A percentile compares a stretch with the other conserved stretches of the same genome.
Conservation (phyloP, 2,888 invertebrate species). For the Pammene fasciana region DNA sequence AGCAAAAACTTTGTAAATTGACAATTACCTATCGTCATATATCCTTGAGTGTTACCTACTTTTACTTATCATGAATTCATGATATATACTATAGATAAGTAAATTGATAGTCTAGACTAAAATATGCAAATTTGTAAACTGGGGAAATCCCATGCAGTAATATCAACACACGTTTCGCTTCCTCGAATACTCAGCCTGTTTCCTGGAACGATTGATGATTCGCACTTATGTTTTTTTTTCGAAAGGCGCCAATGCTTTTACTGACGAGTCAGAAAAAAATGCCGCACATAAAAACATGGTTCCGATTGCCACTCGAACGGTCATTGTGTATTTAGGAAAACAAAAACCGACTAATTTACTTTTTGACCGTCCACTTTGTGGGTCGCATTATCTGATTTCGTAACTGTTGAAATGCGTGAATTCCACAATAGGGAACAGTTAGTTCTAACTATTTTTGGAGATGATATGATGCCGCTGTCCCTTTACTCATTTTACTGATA, state of each 20-base stretch:
- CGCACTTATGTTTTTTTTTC: slow-evolving; percentile 74
- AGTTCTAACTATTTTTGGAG: slow-evolving; percentile 39
- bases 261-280: slow-evolving; percentile 62
- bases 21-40: too few species aligned
- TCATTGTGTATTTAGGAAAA: slow-evolving; percentile 72
- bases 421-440: slow-evolving; percentile 54
- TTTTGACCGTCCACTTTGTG: slow-evolving; percentile 49
- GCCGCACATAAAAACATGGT: slow-evolving; percentile 55
- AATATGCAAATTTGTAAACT: slow-evolving; percentile 5
- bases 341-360: slow-evolving; percentile 67
- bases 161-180: slow-evolving; percentile 53
- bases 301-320: slow-evolving; percentile 54
- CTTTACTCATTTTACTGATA: slow-evolving; percentile 6
- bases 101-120: neutral
- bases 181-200: slow-evolving; percentile 64
- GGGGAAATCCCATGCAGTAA: slow-evolving; percentile 51
- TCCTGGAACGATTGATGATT: slow-evolving; percentile 68
- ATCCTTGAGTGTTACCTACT: too few species aligned
- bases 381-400: slow-evolving; percentile 50
- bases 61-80: too few species aligned
- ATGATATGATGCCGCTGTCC: slow-evolving; percentile 16
- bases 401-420: slow-evolving; percentile 53
- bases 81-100: too few species aligned
- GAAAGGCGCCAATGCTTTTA: slow-evolving; percentile 80
- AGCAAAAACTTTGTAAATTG: too few species aligned